These are phyloP conservation scores for Ceryle rudis DNA, from an alignment of 2,797 vertebrate species.

Conservation along the genomic window DNA sequence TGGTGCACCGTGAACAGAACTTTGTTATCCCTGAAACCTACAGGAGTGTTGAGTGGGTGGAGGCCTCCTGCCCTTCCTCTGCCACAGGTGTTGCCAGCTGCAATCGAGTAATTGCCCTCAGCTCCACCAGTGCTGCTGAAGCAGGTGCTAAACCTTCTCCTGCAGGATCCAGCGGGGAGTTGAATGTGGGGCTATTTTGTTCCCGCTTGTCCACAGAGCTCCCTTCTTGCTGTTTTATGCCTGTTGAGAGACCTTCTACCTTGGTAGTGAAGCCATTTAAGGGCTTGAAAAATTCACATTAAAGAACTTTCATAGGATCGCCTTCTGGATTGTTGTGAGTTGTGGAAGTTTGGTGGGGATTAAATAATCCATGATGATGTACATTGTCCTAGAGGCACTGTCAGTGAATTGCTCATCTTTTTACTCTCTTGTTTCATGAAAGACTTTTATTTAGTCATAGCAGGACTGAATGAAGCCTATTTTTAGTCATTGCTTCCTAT, in stretches of 20 bases:
- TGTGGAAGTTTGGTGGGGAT: neutral
- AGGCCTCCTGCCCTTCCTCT: neutral
- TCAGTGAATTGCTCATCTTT: neutral
- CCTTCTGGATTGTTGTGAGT: neutral
- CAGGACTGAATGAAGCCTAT: neutral
- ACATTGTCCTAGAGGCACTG: neutral
- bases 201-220: neutral
- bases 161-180: neutral
- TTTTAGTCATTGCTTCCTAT: neutral
- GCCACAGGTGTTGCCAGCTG: slow-evolving; percentile 40
- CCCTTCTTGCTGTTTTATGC: neutral
- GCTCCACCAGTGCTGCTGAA: neutral
- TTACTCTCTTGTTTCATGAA: neutral
- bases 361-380: rapidly evolving
- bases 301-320: neutral
- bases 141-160: neutral
- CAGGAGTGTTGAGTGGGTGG: neutral
- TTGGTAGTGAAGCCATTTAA: neutral
- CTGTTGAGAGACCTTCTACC: rapidly evolving
- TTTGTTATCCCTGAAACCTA: neutral
- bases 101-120: slow-evolving; percentile 19
- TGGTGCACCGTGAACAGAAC: rapidly evolving
- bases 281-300: neutral
- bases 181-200: neutral
- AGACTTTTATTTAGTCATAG: neutral